phyloP scores from a whole-genome alignment of 1,140 invertebrate species.

The Apocrypta bakeri region DNA sequence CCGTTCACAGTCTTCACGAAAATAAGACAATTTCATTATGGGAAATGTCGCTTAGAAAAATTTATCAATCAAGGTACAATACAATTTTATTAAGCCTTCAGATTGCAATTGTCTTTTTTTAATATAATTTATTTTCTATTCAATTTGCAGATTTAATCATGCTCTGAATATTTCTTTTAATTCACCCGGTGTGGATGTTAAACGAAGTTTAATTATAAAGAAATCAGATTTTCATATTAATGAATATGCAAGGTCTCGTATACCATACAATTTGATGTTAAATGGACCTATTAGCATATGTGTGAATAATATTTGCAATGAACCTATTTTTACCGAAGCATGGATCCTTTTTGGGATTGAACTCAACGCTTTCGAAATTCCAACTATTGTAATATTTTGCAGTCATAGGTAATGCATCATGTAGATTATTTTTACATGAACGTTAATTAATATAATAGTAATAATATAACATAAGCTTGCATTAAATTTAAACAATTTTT shows the following conservation, averaged over 20 bases:
- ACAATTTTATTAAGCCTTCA: not conserved
- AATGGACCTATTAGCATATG: conserved; percentile 66
- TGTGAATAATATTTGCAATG: conserved; percentile 60
- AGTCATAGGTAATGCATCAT: conserved; percentile 60
- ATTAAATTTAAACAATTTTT: conserved; percentile 37
- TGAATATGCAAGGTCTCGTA: conserved; percentile 26
- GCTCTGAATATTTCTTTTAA: conserved; percentile 55
- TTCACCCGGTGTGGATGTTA: conserved; percentile 53
- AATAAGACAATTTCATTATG: conserved; percentile 60
- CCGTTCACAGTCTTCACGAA: conserved; percentile 57
- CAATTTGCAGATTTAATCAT: conserved; percentile 57
- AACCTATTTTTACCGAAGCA: conserved; percentile 67
- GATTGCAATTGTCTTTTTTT: too few relatives aligned
- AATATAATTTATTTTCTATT: conserved; percentile 30
- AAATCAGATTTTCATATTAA: conserved; percentile 23
- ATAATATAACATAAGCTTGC: conserved; percentile 14
- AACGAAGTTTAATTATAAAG: conserved; percentile 44
- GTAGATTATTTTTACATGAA: too few relatives aligned
- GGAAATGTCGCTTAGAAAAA: conserved; percentile 65
- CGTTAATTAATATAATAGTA: conserved; percentile 39
- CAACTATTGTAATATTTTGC: conserved; percentile 62
- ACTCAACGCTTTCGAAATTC: conserved; percentile 51
- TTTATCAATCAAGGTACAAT: conserved; percentile 61
- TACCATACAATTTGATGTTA: conserved; percentile 58
- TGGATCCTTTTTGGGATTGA: conserved; percentile 61